Evolutionary conservation across 2,888 invertebrate genomes (phyloP), one percentile per base, ranked within the genome.

Genomic region (Furcula furcula): DNA sequence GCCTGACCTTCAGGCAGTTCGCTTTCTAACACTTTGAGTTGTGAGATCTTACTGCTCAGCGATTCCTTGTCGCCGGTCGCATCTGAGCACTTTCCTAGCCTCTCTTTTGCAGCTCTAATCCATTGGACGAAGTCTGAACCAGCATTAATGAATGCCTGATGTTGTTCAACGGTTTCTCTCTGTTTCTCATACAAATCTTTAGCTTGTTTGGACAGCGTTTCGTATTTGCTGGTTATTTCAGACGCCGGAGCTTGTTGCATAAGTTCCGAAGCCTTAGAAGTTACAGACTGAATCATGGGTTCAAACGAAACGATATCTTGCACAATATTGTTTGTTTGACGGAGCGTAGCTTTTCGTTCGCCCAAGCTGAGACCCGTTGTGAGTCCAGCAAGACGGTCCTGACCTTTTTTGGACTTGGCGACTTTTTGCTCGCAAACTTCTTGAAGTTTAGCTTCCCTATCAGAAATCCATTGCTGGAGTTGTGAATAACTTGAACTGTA

Each of bases 241-340:
- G 96, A 94, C 7, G 97, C 97, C 1, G 97, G 97, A 34, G 94
- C 95, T 41, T 95, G 95, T 83, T 97, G 96, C 82, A 95, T 95
- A 55, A 98, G 89, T 82, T 97, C 97, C 57, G 96, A 96, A 46
- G 97, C 98, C 88, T 98, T 98, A 32, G 94, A 95, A 34, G 96
- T 94, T 22, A 98, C 97, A 25, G 97, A 97, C 76, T 97, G 97
- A 61, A 98, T 97, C 96, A 98, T 97, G 31, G 98, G 98, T 77
- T 98, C 97, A 82, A 98, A 97, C 32, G 97, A 96, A 52, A 97
- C 96, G 69, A 98, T 98, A 82, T 98, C 98, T 86, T 98, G 97
- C 25, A 98, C 97, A 68, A 98, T 96, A 76, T 96, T 97, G 84
- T 97, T 96, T 36, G 97, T 97, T 85, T 96, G 95, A 53, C 97